Percentiles rank a stretch among this genome's conserved stretches.
These are phyloP conservation scores for Dorcus hopei DNA, from an alignment of 2,888 invertebrate species.

Conservation along the genomic window DNA sequence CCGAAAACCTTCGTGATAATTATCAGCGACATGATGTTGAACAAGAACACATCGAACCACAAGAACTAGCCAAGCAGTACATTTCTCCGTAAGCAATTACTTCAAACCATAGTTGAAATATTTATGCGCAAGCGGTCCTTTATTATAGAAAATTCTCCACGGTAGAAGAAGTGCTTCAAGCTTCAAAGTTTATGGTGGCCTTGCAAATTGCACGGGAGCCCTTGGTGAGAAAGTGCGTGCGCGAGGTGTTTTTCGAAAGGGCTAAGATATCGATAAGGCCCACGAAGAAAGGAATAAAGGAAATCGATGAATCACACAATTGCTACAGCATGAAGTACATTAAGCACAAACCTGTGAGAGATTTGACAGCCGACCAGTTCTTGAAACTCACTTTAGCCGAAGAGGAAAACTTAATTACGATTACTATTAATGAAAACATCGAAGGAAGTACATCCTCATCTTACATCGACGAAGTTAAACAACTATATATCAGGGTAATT, in stretches of 20 bases:
- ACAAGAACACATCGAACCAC: slow-evolving; percentile 82
- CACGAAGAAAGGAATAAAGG: slow-evolving; percentile 87
- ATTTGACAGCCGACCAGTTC: slow-evolving; percentile 86
- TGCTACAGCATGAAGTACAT: slow-evolving; percentile 87
- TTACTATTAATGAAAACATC: slow-evolving; percentile 70
- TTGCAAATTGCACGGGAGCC: slow-evolving; percentile 92
- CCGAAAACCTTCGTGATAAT: slow-evolving; percentile 93
- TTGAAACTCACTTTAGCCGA: slow-evolving; percentile 78
- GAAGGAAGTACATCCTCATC: slow-evolving; percentile 74
- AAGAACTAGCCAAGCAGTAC: slow-evolving; percentile 78
- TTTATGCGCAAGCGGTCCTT: background rate
- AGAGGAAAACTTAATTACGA: slow-evolving; percentile 75
- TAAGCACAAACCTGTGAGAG: slow-evolving; percentile 87
- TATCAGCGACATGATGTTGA: slow-evolving; percentile 95
- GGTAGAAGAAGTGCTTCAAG: slow-evolving; percentile 81
- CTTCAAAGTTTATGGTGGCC: slow-evolving; percentile 92
- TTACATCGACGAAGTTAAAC: slow-evolving; percentile 87
- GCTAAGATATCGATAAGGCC: slow-evolving; percentile 79
- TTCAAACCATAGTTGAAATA: background rate
- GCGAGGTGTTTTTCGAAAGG: slow-evolving; percentile 84
- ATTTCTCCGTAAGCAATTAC: slow-evolving; percentile 51
- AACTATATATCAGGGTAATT: slow-evolving; percentile 71
- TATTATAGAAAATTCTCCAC: slow-evolving; percentile 60
- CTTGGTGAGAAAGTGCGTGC: slow-evolving; percentile 75
- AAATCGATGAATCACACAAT: slow-evolving; percentile 93